A percentile compares a stretch with the other conserved stretches of the same genome.
These are phyloP conservation scores for Prionace glauca DNA, from an alignment of 2,797 vertebrate genomes.

Conservation along the genomic window DNA sequence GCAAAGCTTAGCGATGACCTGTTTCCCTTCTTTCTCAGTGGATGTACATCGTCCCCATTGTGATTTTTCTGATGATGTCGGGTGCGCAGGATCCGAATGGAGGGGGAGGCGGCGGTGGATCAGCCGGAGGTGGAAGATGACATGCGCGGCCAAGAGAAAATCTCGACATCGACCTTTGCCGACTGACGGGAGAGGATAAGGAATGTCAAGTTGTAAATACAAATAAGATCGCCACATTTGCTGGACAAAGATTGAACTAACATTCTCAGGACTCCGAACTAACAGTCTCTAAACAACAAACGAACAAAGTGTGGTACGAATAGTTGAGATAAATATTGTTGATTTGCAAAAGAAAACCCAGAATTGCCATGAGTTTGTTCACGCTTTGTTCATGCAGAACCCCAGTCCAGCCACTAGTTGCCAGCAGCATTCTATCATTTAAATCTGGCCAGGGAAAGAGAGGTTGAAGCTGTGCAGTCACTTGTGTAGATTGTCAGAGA, in stretches of 20 bases:
- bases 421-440: not conserved
- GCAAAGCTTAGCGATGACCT: not conserved
- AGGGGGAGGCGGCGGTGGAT: conserved; percentile 67
- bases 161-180: not conserved
- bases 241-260: not conserved
- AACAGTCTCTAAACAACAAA: not conserved
- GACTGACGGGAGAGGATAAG: no score
- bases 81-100: conserved; percentile 82
- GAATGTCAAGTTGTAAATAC: not conserved
- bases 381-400: not conserved
- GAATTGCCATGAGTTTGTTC: not conserved
- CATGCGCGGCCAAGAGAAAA: not conserved
- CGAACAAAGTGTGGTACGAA: not conserved
- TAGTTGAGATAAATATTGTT: not conserved
- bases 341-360: not conserved
- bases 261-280: not conserved
- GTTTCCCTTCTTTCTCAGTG: conserved; percentile 58
- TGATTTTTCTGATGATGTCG: conserved; percentile 93
- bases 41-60: conserved; percentile 92
- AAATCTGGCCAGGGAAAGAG: not conserved
- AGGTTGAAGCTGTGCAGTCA: not conserved
- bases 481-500: no score
- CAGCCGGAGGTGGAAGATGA: conserved; percentile 57
- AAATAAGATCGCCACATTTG: not conserved
- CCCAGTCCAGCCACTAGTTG: conserved; percentile 14